phyloP scores from a whole-genome alignment of 2,797 vertebrate species.

The Alauda arvensis region DNA sequence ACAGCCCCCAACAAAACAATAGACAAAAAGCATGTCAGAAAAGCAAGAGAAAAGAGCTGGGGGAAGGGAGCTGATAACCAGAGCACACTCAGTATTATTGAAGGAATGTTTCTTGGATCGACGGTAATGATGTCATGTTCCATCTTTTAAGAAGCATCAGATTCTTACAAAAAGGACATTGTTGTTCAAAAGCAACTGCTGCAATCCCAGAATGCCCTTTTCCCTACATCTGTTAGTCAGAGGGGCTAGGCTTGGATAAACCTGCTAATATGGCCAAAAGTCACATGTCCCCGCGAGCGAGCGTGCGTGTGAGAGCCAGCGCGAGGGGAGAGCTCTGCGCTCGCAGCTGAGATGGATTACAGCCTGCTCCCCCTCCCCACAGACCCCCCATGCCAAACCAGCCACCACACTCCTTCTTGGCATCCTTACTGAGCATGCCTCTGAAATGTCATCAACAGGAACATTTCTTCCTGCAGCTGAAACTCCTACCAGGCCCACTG shows the following conservation, averaged over 20 bases:
- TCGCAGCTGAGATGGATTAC: not conserved
- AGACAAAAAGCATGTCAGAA: constrained; percentile 66
- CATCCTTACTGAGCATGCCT: not conserved
- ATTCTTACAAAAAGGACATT: constrained; percentile 74
- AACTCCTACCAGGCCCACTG: not conserved
- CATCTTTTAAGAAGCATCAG: constrained; percentile 71
- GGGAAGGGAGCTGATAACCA: constrained; percentile 63
- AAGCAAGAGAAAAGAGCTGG: constrained; percentile 45
- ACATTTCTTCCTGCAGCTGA: not conserved
- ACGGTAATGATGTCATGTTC: constrained; percentile 70
- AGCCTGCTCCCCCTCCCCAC: not conserved
- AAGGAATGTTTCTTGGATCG: constrained; percentile 69
- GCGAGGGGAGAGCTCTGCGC: not conserved
- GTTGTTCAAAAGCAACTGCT: constrained; percentile 69
- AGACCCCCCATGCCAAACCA: not conserved
- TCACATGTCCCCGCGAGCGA: not conserved
- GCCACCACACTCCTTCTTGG: not conserved
- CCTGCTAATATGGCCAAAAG: constrained; percentile 55
- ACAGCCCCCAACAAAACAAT: constrained; percentile 51
- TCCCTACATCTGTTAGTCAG: constrained; percentile 65
- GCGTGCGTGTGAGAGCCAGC: not conserved
- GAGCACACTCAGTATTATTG: constrained; percentile 64
- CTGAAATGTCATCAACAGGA: constrained; percentile 6
- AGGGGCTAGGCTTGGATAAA: constrained; percentile 49
- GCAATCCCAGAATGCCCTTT: constrained; percentile 66